Evolutionary conservation across 2,113 vertebrate genomes (phyloP).

Genomic region (Chionodraco myersi): DNA sequence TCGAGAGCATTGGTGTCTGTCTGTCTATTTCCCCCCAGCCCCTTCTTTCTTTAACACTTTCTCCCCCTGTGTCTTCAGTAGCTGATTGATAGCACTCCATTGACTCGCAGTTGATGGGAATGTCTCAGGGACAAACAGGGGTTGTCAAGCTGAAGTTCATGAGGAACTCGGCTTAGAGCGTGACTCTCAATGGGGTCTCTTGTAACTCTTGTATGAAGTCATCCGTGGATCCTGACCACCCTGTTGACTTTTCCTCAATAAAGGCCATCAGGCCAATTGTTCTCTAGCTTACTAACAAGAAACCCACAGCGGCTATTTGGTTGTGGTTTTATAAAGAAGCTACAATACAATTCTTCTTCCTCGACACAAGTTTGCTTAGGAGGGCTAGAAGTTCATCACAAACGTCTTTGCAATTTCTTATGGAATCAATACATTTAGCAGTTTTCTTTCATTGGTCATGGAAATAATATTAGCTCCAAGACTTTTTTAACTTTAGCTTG

Average conservation of each 20-base stretch:
- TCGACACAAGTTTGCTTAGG: slow-evolving; percentile 9
- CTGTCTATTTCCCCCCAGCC: slow-evolving; percentile 24
- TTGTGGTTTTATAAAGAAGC: slow-evolving; percentile 11
- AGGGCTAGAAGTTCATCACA: slow-evolving; percentile 27
- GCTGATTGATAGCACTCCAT: slow-evolving; percentile 68
- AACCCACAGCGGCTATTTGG: slow-evolving; percentile 55
- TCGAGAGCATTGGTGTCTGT: slow-evolving; percentile 37
- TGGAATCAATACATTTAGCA: not conserved
- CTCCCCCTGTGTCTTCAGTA: slow-evolving; percentile 42
- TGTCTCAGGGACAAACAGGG: slow-evolving; percentile 62
- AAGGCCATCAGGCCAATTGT: slow-evolving; percentile 64
- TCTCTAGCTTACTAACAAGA: slow-evolving; percentile 69
- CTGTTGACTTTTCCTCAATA: slow-evolving; percentile 75
- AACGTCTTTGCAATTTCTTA: slow-evolving; percentile 22
- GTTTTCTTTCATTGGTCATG: slow-evolving; percentile 16
- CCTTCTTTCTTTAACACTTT: slow-evolving; percentile 33
- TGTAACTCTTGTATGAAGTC: slow-evolving; percentile 66
- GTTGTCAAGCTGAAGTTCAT: slow-evolving; percentile 65
- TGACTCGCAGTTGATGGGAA: slow-evolving; percentile 65
- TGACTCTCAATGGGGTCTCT: slow-evolving; percentile 71
- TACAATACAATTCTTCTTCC: slow-evolving; percentile 10
- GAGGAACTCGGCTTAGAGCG: slow-evolving; percentile 37
- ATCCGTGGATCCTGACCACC: slow-evolving; percentile 66
- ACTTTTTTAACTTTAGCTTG: slow-evolving; percentile 23
- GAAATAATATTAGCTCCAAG: slow-evolving; percentile 19